Conservation (phyloP, 2,797 vertebrate genomes). For the Kryptolebias ocellatus region DNA sequence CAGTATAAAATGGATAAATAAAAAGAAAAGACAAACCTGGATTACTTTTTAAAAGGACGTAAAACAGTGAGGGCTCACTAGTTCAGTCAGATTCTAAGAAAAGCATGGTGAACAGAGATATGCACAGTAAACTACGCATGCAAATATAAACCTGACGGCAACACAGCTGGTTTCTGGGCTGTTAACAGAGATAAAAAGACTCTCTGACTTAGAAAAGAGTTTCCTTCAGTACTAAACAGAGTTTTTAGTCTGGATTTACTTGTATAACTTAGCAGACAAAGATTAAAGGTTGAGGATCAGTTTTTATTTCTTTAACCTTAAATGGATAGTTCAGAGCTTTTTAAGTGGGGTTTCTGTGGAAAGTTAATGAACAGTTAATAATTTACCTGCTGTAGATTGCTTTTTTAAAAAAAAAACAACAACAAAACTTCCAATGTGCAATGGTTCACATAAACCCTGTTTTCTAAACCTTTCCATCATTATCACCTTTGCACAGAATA, state of each 20-base stretch:
- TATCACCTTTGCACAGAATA: too few relatives aligned
- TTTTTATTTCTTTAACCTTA: neutral
- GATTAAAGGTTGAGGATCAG: neutral
- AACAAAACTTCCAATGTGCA: too few relatives aligned
- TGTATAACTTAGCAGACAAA: neutral
- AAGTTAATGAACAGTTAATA: neutral
- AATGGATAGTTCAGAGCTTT: too few relatives aligned
- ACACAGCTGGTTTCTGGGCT: slow-evolving; percentile 1
- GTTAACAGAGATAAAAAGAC: neutral
- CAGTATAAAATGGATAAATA: neutral
- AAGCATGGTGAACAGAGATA: neutral
- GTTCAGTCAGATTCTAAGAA: slow-evolving; percentile 15
- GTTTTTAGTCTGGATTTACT: too few relatives aligned
- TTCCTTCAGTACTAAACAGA: neutral
- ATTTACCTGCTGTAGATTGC: too few relatives aligned
- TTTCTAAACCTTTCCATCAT: too few relatives aligned
- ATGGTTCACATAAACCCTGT: too few relatives aligned
- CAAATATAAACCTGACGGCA: slow-evolving; percentile 25
- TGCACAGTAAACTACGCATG: slow-evolving; percentile 15
- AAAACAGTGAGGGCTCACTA: neutral
- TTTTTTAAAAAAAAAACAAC: too few relatives aligned
- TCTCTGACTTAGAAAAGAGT: neutral
- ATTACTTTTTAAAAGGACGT: slow-evolving; percentile 28
- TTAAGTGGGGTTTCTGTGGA: too few relatives aligned
- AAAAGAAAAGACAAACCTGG: neutral